These are phyloP conservation scores for Corythornis cristatus DNA, from an alignment of 2,113 vertebrate species.

Conservation along the genomic window DNA sequence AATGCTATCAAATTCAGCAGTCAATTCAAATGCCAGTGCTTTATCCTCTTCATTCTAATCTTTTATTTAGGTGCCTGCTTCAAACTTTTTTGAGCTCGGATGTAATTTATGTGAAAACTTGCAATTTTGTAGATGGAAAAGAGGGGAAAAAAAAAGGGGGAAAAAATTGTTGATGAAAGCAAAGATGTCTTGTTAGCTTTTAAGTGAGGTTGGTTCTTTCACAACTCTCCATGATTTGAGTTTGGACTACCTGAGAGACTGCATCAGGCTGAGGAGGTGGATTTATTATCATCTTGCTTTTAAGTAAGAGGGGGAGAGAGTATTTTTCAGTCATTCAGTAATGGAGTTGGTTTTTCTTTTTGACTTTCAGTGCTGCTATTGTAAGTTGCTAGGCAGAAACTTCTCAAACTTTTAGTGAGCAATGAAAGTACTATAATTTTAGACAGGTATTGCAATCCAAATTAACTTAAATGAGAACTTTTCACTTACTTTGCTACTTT, in stretches of 20 bases:
- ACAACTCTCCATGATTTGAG: neutral
- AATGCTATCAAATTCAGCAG: slow-evolving; percentile 5
- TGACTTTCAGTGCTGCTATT: neutral
- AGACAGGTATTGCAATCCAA: neutral
- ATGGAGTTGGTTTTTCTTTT: neutral
- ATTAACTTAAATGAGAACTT: neutral
- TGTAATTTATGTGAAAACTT: neutral
- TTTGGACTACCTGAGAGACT: neutral
- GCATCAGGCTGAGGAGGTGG: neutral
- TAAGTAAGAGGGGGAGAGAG: neutral
- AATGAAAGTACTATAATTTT: neutral
- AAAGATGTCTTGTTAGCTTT: neutral
- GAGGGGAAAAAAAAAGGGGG: neutral
- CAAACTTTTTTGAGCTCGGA: neutral
- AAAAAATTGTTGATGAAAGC: neutral
- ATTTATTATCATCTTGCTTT: neutral
- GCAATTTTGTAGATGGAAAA: neutral
- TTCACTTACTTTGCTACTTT: neutral
- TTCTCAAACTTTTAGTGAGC: neutral
- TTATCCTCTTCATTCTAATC: neutral
- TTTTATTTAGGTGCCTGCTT: neutral
- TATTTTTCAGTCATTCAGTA: neutral
- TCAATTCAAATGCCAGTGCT: neutral
- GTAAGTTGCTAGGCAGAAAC: neutral
- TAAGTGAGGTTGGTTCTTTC: neutral